These are phyloP conservation scores for Salminus brasiliensis DNA, from an alignment of 2,113 vertebrate species.

Conservation along the genomic window DNA sequence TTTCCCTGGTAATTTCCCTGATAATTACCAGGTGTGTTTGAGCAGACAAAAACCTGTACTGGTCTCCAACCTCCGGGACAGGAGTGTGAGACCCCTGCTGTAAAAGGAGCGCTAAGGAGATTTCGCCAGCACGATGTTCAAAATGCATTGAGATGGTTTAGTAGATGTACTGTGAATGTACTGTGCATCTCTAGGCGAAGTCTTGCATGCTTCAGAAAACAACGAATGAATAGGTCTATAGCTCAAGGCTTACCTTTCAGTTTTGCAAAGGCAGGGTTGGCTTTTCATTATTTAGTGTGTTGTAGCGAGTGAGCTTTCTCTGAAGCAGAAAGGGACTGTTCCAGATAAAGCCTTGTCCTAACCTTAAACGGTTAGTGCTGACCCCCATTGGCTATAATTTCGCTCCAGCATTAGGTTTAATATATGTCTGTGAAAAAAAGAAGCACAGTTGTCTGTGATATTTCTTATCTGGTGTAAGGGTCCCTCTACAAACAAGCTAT, in stretches of 20 bases:
- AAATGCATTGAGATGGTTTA: too few species aligned
- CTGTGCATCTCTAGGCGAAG: neutral
- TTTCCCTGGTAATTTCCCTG: too few species aligned
- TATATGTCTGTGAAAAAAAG: neutral
- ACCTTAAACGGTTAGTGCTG: neutral
- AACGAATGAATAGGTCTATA: too few species aligned
- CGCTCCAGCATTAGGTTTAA: neutral
- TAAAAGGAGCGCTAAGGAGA: neutral
- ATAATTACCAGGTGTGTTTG: too few species aligned
- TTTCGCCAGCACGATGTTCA: neutral
- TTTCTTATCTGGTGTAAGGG: neutral
- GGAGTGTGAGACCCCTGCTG: too few species aligned
- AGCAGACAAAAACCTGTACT: too few species aligned
- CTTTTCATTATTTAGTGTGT: neutral
- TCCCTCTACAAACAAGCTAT: neutral
- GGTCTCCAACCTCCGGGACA: too few species aligned
- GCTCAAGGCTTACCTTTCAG: neutral
- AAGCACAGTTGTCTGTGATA: neutral
- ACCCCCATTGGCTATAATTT: conserved; percentile 6
- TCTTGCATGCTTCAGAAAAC: neutral
- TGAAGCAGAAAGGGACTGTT: neutral
- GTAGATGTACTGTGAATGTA: neutral
- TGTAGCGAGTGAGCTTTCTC: neutral
- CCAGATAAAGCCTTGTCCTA: neutral
- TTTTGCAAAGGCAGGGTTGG: neutral